Conservation (phyloP, 1,140 invertebrate species). For the Caenorhabditis elegans region WBcel235 BX284605.5:12911501-12912000, state of each 20-base stretch:
- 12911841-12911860: constrained; percentile 59
- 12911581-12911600: background rate
- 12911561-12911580: background rate
- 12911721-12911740: background rate
- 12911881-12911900: constrained; percentile 79
- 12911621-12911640: constrained; percentile 26
- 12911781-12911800: too few species aligned
- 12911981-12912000: constrained; percentile 79
- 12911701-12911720: background rate
- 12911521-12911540: constrained; percentile 46
- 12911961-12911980: constrained; percentile 82
- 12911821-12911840: too few species aligned
- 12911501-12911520: constrained; percentile 41
- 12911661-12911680: background rate
- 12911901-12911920: constrained; percentile 78
- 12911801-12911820: too few species aligned
- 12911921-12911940: constrained; percentile 86
- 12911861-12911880: constrained; percentile 71
- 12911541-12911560: constrained; percentile 45
- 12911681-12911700: background rate
- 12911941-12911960: constrained; percentile 81
- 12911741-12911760: background rate
- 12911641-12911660: background rate
- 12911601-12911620: constrained; percentile 33
- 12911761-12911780: too few species aligned